Percentiles rank a stretch among this genome's conserved stretches.
These are phyloP conservation scores for Ammodytes dubius DNA, from an alignment of 2,113 vertebrate species.

Conservation along the genomic window DNA sequence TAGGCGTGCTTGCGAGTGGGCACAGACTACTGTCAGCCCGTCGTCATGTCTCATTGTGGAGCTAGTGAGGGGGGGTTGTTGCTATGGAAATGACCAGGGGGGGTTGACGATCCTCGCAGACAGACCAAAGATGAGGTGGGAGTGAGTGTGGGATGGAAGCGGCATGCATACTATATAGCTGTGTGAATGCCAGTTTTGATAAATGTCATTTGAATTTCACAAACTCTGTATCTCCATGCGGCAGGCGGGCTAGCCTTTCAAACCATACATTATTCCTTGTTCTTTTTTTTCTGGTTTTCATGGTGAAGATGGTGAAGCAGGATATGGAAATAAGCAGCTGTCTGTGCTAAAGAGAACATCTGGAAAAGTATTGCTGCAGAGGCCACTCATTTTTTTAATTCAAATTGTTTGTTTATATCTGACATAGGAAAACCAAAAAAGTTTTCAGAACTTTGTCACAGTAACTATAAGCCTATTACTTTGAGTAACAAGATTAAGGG, in stretches of 20 bases:
- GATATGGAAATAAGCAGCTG: constrained; percentile 46
- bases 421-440: neutral
- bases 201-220: constrained; percentile 24
- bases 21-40: constrained; percentile 8
- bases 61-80: constrained; percentile 28
- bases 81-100: constrained; percentile 60
- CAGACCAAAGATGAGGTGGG: constrained; percentile 42
- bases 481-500: neutral
- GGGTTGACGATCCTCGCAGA: constrained; percentile 7
- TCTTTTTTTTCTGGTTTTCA: neutral
- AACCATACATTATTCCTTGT: neutral
- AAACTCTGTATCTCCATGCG: neutral
- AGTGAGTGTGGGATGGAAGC: constrained; percentile 53
- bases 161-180: constrained; percentile 35
- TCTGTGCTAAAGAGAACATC: neutral
- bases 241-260: neutral
- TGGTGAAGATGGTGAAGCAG: neutral
- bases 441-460: neutral
- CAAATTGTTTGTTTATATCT: neutral
- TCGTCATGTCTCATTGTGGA: constrained; percentile 7
- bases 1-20: constrained; percentile 29
- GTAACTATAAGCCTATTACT: constrained; percentile 8
- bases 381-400: neutral
- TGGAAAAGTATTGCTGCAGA: neutral
- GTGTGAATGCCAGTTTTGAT: constrained; percentile 29